These are phyloP conservation scores for Blastobasis lacticolella DNA, from an alignment of 2,888 invertebrate species.

Conservation along the genomic window DNA sequence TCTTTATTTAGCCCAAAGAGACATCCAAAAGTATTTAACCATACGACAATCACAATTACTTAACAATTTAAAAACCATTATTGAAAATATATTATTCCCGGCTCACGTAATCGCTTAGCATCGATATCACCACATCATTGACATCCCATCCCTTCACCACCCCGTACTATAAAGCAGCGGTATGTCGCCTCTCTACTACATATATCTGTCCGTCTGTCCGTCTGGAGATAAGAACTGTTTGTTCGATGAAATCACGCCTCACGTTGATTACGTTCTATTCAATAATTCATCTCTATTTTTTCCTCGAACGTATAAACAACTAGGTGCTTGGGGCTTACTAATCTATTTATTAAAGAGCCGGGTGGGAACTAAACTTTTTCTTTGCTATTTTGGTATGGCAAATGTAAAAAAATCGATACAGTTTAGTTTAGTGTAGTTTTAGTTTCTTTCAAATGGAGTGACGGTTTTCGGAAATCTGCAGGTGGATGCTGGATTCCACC, in stretches of 20 bases:
- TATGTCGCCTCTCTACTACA: conserved; percentile 13
- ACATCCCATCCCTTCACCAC: conserved; percentile 12
- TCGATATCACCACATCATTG: background rate
- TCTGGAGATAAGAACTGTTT: background rate
- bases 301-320: background rate
- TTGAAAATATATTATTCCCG: too few relatives aligned
- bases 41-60: too few relatives aligned
- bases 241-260: background rate
- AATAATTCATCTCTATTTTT: background rate
- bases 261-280: background rate
- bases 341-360: background rate
- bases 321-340: background rate
- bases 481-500: too few relatives aligned
- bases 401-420: too few relatives aligned
- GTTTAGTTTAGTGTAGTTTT: too few relatives aligned
- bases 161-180: conserved; percentile 24
- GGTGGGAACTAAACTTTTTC: too few relatives aligned
- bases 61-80: too few relatives aligned
- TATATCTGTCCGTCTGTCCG: conserved; percentile 1
- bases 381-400: too few relatives aligned
- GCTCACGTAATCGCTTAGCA: background rate
- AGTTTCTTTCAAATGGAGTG: too few relatives aligned
- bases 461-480: too few relatives aligned
- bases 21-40: too few relatives aligned
- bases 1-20: too few relatives aligned